Evolutionary conservation across 2,888 invertebrate genomes (phyloP).

Genomic region (Metopia argyrocephala): DNA sequence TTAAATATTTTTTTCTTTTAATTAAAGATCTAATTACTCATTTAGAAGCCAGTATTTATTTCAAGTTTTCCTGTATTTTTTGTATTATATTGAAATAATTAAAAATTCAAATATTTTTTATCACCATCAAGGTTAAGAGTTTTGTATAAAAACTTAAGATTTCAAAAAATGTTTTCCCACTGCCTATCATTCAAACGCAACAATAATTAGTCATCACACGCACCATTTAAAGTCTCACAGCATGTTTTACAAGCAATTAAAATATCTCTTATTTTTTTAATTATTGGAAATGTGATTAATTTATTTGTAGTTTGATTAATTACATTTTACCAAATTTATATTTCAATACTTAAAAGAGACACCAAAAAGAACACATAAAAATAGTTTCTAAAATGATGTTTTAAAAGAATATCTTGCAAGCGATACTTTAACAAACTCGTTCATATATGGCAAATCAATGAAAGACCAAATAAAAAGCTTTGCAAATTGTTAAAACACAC

Average conservation of each 20-base stretch:
- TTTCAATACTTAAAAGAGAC: neutral
- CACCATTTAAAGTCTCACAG: neutral
- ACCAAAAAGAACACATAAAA: constrained; percentile 4
- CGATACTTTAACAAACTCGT: neutral
- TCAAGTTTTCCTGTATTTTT: no score
- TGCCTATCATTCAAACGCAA: neutral
- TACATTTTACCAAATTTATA: constrained; percentile 29
- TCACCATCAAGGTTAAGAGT: no score
- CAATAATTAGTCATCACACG: neutral
- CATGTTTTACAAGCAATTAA: constrained; percentile 3
- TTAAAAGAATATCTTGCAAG: neutral
- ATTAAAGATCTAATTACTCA: no score
- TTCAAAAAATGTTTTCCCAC: no score
- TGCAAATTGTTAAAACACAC: no score
- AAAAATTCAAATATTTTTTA: no score
- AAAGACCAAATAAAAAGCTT: no score
- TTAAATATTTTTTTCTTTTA: no score
- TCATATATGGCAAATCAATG: no score
- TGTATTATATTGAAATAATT: no score
- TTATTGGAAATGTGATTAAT: constrained; percentile 30
- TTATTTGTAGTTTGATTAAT: constrained; percentile 41
- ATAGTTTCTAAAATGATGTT: constrained; percentile 1
- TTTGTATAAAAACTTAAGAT: neutral
- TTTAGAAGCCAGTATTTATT: no score
- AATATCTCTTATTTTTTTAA: neutral